Base-by-base conservation (phyloP, 2,888 invertebrate species). In the Tipula unca region DNA sequence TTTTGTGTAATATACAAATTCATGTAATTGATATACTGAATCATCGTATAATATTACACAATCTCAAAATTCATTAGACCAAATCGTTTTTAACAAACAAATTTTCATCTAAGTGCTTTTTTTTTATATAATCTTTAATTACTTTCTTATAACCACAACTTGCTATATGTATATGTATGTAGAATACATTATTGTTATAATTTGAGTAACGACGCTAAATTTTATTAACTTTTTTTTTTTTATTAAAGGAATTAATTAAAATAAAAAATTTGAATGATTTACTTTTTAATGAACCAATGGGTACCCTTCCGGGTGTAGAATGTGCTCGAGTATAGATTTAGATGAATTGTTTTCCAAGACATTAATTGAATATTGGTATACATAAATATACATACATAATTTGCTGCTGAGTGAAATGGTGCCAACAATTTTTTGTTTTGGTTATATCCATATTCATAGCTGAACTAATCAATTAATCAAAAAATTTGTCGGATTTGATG, bases 391-490 rank as follows among this genome's bases (percentile, higher is more conserved):
- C 32, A 17, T 48, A 17, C 8, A 25, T 69, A 69, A 69, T 69
- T 69, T 69, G 25, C 8, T 25, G 69, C 25, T 25, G 69, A 69
- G 69, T 69, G 69, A 69, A 69, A 69, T 69, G 69, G 69, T 69
- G 69, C 25, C 69, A 69, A 69, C 69, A 69, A 48, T 25, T 69
- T 69, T 69, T 10, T 69, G 8, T 69, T 25, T 69, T 25, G 0
- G 1, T 20, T 69, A 10, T 69, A 69, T 20, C 69, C 69, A 69
- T 20, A 20, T 20, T 25, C 69, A 20, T 69, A 69, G 69, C 25
- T 69, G 69, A 69, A 69, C 69, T 69, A 69, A 69, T 69, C 69
- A 69, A 69, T 69, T 69, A 69, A 48, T 48, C 48, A 48, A 48
- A 48, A 1, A 48, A n/a, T 17, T n/a, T 48, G 48, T 48, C n/a